A percentile compares a stretch with the other conserved stretches of the same genome.
phyloP scores from a whole-genome alignment of 2,888 invertebrate genomes.

The Acanthoscelides obtectus region DNA sequence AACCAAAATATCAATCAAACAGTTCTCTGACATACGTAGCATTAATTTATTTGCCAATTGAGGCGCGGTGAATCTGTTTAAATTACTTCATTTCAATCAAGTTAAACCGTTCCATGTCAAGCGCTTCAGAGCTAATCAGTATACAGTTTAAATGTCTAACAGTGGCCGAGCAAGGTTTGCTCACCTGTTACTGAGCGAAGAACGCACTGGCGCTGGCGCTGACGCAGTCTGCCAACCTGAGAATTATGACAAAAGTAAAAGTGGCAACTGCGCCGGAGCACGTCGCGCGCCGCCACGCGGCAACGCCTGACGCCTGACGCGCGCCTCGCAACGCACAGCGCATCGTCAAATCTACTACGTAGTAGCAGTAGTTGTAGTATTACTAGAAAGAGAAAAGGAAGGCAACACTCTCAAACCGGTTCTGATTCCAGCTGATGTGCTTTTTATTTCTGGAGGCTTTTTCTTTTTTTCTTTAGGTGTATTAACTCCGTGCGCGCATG shows the following conservation, averaged over 20 bases:
- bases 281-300: not conserved
- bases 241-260: not conserved
- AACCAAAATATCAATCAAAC: too few species aligned
- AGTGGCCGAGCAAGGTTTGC: too few species aligned
- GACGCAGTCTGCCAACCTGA: not conserved
- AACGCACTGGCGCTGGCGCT: too few species aligned
- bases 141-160: too few species aligned
- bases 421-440: slow-evolving; percentile 47
- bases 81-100: too few species aligned
- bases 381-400: slow-evolving; percentile 42
- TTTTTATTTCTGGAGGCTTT: slow-evolving; percentile 43
- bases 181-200: too few species aligned
- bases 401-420: slow-evolving; percentile 42
- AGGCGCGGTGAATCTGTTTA: too few species aligned
- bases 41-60: too few species aligned
- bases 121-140: too few species aligned
- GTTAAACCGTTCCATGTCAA: too few species aligned
- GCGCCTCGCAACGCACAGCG: slow-evolving; percentile 16
- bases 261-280: not conserved
- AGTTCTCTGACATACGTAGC: too few species aligned
- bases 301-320: slow-evolving; percentile 8
- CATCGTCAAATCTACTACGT: slow-evolving; percentile 44
- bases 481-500: slow-evolving; percentile 39
- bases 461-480: slow-evolving; percentile 42
- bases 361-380: slow-evolving; percentile 47